These are phyloP conservation scores for Taenioides sp. DNA, from an alignment of 2,797 vertebrate genomes.

Conservation along the genomic window DNA sequence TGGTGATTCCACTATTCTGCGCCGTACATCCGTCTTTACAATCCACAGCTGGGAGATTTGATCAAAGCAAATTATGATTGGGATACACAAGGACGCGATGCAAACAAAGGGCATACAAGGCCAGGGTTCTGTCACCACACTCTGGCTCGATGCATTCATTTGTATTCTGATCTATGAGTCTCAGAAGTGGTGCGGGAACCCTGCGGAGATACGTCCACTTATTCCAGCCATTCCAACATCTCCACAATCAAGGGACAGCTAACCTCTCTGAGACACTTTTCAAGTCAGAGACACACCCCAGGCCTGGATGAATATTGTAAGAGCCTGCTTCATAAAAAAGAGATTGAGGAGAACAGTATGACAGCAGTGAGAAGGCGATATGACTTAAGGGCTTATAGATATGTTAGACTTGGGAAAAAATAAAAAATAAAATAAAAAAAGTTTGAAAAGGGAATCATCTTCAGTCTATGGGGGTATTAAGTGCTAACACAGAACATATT, in stretches of 20 bases:
- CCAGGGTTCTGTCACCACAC: conserved; percentile 31
- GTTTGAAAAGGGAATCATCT: neutral
- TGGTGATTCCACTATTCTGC: conserved; percentile 45
- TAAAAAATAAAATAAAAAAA: neutral
- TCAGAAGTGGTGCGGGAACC: neutral
- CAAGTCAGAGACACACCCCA: neutral
- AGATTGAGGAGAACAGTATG: neutral
- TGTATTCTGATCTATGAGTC: neutral
- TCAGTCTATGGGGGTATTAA: too few relatives aligned
- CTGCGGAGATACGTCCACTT: neutral
- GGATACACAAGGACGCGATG: conserved; percentile 40
- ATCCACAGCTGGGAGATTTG: conserved; percentile 57
- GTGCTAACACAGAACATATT: too few relatives aligned
- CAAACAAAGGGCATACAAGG: conserved; percentile 54
- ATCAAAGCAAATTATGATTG: conserved; percentile 58
- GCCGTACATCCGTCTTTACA: conserved; percentile 58
- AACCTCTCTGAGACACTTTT: neutral
- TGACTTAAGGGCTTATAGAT: neutral
- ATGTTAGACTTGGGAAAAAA: neutral
- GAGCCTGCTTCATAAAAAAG: neutral
- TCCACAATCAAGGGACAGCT: conserved; percentile 6
- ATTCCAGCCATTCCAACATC: neutral
- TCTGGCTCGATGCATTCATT: neutral
- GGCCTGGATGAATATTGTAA: neutral
- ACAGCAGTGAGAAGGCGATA: neutral